These are phyloP conservation scores for Holotrichia oblita DNA, from an alignment of 1,140 invertebrate genomes.

Conservation along the genomic window DNA sequence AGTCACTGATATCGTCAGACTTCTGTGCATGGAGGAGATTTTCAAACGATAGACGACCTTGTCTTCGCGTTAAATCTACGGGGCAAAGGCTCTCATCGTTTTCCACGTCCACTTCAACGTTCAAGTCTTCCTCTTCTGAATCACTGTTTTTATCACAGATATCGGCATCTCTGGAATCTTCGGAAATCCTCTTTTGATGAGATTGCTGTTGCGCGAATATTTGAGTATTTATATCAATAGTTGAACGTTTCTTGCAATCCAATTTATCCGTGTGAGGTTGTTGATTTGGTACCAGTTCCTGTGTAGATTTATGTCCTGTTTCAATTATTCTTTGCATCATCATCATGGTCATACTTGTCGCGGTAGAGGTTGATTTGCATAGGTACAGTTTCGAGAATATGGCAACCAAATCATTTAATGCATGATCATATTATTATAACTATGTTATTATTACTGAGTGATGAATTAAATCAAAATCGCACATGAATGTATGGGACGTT, in stretches of 20 bases:
- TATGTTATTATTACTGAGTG: too few relatives aligned
- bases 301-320: constrained; percentile 52
- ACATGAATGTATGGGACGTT: neutral
- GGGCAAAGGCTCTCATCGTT: constrained; percentile 60
- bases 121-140: constrained; percentile 58
- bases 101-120: constrained; percentile 60
- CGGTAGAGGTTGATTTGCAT: neutral
- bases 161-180: constrained; percentile 57
- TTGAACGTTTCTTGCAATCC: constrained; percentile 41
- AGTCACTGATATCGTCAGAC: constrained; percentile 53
- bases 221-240: constrained; percentile 4
- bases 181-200: constrained; percentile 50
- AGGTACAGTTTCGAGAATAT: neutral
- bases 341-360: constrained; percentile 63
- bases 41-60: constrained; percentile 52
- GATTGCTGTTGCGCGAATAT: constrained; percentile 46
- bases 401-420: neutral
- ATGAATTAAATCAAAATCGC: neutral
- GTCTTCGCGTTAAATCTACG: constrained; percentile 61
- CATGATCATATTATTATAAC: constrained; percentile 17
- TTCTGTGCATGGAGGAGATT: constrained; percentile 49
- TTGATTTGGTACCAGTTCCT: constrained; percentile 46
- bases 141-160: constrained; percentile 58
- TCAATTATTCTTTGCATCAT: constrained; percentile 62
- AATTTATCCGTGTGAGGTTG: constrained; percentile 38